Conservation (phyloP, 2,113 vertebrate genomes). For the Dissostichus mawsoni region DNA sequence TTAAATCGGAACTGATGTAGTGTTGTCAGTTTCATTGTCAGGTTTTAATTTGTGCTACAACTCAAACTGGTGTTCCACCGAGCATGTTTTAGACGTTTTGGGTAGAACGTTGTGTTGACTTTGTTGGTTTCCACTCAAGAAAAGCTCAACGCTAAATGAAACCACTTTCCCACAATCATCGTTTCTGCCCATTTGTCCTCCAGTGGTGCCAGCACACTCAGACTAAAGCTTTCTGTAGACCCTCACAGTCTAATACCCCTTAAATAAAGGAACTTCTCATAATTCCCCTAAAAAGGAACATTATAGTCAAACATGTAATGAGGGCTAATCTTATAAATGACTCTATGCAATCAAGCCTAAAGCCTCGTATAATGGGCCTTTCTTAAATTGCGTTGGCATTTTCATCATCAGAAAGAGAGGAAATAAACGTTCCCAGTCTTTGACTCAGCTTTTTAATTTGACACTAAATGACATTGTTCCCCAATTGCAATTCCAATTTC, state of each 20-base stretch:
- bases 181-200: conserved; percentile 14
- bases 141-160: conserved; percentile 15
- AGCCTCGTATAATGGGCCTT: conserved; percentile 50
- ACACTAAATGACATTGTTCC: background rate
- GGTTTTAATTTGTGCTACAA: background rate
- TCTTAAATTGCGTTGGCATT: conserved; percentile 30
- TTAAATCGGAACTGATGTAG: background rate
- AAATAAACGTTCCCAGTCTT: background rate
- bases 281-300: conserved; percentile 56
- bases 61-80: conserved; percentile 17
- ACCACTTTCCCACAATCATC: conserved; percentile 16
- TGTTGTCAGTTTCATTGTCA: conserved; percentile 13
- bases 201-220: conserved; percentile 36
- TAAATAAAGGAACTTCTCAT: conserved; percentile 44
- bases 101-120: conserved; percentile 9
- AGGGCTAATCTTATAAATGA: conserved; percentile 67
- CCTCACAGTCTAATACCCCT: conserved; percentile 44
- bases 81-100: conserved; percentile 11
- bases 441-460: conserved; percentile 19
- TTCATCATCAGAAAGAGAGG: conserved; percentile 1
- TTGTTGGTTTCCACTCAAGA: background rate
- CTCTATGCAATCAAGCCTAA: conserved; percentile 71
- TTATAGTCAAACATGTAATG: conserved; percentile 68
- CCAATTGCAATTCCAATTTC: background rate
- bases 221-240: conserved; percentile 25